A percentile compares a stretch with the other conserved stretches of the same genome.
phyloP scores from a whole-genome alignment of 92 coral and sea anemone genomes.

The Ricordea florida region DNA sequence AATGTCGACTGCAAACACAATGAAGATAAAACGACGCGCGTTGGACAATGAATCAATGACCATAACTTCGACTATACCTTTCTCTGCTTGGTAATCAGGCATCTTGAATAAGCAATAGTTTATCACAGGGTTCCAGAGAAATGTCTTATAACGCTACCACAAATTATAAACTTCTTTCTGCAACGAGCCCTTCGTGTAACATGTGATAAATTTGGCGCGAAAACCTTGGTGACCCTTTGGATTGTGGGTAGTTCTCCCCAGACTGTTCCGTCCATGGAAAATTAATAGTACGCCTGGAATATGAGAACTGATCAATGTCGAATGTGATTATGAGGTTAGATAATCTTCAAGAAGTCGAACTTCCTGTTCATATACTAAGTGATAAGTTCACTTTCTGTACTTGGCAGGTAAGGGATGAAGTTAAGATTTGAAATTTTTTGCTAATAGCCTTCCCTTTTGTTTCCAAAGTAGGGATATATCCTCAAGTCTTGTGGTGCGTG shows the following conservation, averaged over 20 bases:
- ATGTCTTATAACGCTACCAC: neutral
- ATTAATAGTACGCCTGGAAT: neutral
- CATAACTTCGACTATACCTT: conserved; percentile 53
- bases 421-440: neutral
- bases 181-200: conserved; percentile 22
- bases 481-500: no score
- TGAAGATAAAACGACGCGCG: no score
- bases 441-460: no score
- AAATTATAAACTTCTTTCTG: neutral
- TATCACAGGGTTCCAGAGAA: neutral
- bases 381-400: conserved; percentile 19
- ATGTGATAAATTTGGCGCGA: conserved; percentile 99
- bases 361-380: conserved; percentile 24
- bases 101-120: conserved; percentile 17
- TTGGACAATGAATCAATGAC: neutral
- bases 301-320: neutral
- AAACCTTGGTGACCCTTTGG: conserved; percentile 39
- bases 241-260: conserved; percentile 70
- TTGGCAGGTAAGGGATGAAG: conserved; percentile 39
- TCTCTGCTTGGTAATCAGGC: conserved; percentile 88
- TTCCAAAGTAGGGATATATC: no score
- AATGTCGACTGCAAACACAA: neutral
- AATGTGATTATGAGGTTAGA: neutral
- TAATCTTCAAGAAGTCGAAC: conserved; percentile 20
- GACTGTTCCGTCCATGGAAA: no score